Conservation (phyloP, 2,888 invertebrate species). For the Leptodirus hochenwartii region DNA sequence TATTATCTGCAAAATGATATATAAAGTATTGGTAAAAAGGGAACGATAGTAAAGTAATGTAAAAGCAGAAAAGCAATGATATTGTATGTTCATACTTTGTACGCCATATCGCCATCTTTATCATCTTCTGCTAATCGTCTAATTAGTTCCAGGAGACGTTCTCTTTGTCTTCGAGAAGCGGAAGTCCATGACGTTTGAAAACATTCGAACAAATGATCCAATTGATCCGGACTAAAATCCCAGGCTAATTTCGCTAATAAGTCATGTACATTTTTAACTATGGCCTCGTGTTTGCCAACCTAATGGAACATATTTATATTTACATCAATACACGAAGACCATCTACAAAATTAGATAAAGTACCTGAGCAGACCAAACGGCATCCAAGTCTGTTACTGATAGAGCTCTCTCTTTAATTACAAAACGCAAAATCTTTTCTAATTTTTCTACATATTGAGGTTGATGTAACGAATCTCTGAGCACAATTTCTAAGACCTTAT, state of each 20-base stretch:
- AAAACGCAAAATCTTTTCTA: conserved; percentile 94
- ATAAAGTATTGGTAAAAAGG: neutral
- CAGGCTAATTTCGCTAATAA: conserved; percentile 90
- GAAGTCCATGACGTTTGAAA: conserved; percentile 90
- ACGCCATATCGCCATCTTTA: conserved; percentile 97
- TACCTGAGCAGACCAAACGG: conserved; percentile 94
- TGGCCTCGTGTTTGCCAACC: conserved; percentile 95
- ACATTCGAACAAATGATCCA: conserved; percentile 93
- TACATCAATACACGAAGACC: too few species aligned
- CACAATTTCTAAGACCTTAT: conserved; percentile 87
- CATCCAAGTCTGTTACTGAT: conserved; percentile 80
- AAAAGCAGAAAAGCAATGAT: too few species aligned
- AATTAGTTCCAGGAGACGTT: conserved; percentile 86
- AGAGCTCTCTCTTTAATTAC: conserved; percentile 87
- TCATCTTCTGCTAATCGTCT: conserved; percentile 92
- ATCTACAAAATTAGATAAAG: too few species aligned
- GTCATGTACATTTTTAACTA: conserved; percentile 95
- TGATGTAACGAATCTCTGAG: conserved; percentile 91
- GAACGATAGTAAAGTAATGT: conserved; percentile 4
- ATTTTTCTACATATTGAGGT: conserved; percentile 92
- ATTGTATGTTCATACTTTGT: conserved; percentile 49
- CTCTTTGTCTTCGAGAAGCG: conserved; percentile 88
- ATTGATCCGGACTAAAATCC: conserved; percentile 94
- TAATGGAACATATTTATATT: too few species aligned
- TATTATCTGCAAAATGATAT: conserved; percentile 5